These are phyloP conservation scores for Mesoligia furuncula DNA, from an alignment of 2,888 invertebrate genomes.

Conservation along the genomic window DNA sequence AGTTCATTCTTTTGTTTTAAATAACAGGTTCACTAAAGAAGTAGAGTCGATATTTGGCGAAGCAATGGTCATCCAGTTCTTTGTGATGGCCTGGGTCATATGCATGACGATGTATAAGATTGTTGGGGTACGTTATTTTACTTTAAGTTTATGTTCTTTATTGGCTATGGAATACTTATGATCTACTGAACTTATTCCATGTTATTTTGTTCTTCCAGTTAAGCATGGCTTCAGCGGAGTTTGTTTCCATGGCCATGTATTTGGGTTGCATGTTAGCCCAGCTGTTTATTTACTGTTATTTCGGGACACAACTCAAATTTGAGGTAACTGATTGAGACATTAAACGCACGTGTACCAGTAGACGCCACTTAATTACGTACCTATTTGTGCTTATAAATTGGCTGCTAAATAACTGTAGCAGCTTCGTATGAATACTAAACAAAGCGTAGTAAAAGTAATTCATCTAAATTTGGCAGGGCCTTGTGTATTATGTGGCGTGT, in stretches of 20 bases:
- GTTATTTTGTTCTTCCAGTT: constrained; percentile 74
- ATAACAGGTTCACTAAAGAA: constrained; percentile 78
- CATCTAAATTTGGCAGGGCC: constrained; percentile 41
- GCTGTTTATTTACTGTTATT: constrained; percentile 84
- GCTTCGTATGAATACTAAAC: constrained; percentile 18
- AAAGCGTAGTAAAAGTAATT: constrained; percentile 42
- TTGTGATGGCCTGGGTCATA: constrained; percentile 83
- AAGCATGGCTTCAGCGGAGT: constrained; percentile 78
- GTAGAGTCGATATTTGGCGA: constrained; percentile 81
- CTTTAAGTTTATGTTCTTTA: no score
- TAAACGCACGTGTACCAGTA: constrained; percentile 21
- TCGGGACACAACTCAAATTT: constrained; percentile 80
- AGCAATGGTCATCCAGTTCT: constrained; percentile 80
- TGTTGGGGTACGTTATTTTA: constrained; percentile 75
- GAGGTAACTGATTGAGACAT: constrained; percentile 74
- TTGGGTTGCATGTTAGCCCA: constrained; percentile 82
- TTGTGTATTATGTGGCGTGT: constrained; percentile 20
- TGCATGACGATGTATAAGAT: constrained; percentile 87
- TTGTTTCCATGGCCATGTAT: constrained; percentile 79
- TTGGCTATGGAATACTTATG: background rate
- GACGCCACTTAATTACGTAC: constrained; percentile 25
- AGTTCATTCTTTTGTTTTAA: constrained; percentile 6
- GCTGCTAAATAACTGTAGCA: constrained; percentile 9
- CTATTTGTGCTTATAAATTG: constrained; percentile 7
- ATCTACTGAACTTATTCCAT: background rate